Conservation (phyloP, 2,113 vertebrate species). For the Trachemys scripta region DNA sequence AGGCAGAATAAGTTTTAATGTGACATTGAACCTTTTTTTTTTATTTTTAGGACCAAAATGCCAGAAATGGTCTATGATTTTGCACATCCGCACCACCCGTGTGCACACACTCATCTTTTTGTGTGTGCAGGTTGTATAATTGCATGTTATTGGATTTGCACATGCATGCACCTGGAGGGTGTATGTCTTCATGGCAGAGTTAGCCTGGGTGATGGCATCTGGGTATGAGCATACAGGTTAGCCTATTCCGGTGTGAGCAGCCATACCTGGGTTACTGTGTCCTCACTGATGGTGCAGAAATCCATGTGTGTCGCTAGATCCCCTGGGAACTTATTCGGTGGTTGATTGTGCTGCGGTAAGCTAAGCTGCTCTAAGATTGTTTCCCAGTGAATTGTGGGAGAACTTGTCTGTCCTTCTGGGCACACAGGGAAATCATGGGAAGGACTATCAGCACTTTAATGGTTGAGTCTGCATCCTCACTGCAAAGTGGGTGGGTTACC, state of each 20-base stretch:
- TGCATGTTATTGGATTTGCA: rapidly evolving
- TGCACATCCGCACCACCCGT: background rate
- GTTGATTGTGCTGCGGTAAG: background rate
- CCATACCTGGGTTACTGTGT: background rate
- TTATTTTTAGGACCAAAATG: background rate
- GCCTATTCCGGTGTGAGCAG: background rate
- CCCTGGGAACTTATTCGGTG: background rate
- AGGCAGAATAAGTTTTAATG: background rate
- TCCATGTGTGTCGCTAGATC: background rate
- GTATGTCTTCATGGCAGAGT: background rate
- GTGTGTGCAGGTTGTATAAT: background rate
- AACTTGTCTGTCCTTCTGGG: background rate
- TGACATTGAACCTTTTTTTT: slow-evolving; percentile 23
- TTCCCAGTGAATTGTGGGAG: background rate
- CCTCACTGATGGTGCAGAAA: background rate
- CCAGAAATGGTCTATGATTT: background rate
- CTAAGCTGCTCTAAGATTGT: background rate
- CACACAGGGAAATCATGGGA: background rate
- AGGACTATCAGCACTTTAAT: background rate
- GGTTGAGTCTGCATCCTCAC: background rate
- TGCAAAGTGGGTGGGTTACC: background rate
- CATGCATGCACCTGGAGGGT: rapidly evolving
- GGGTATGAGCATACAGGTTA: background rate
- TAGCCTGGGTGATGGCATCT: background rate
- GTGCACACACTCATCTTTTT: background rate